Evolutionary conservation across 2,888 invertebrate species (phyloP).

Genomic region (Odontocolon sp.): DNA sequence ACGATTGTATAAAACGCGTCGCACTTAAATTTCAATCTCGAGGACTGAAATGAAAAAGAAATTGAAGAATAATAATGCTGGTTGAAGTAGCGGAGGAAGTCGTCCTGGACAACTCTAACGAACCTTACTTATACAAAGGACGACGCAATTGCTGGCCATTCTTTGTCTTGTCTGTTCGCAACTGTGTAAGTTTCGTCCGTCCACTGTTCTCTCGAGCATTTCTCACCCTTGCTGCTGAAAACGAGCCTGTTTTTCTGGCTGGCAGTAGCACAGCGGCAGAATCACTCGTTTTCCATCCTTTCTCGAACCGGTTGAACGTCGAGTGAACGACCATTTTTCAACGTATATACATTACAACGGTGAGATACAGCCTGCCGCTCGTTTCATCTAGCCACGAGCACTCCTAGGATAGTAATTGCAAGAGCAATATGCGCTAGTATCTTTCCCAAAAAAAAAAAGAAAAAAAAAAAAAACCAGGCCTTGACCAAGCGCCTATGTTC

Average conservation of each 20-base stretch:
- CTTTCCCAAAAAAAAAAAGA: conserved; percentile 17
- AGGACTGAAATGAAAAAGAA: neutral
- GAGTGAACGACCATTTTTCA: conserved; percentile 41
- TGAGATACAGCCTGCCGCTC: conserved; percentile 3
- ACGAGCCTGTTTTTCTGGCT: conserved; percentile 39
- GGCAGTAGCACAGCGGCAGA: neutral
- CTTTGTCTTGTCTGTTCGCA: conserved; percentile 51
- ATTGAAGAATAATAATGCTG: conserved; percentile 31
- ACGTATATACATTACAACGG: conserved; percentile 20
- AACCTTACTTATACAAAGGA: conserved; percentile 56
- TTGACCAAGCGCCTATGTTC: conserved; percentile 28
- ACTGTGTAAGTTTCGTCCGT: conserved; percentile 16
- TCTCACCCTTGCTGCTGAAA: conserved; percentile 11
- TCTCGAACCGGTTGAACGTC: conserved; percentile 12
- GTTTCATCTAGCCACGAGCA: conserved; percentile 63
- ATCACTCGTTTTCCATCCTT: conserved; percentile 12
- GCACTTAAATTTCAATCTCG: conserved; percentile 6
- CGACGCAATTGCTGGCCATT: conserved; percentile 57
- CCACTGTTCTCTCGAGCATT: conserved; percentile 40
- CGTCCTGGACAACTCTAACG: conserved; percentile 54
- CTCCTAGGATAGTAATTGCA: conserved; percentile 65
- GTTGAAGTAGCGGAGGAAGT: conserved; percentile 40
- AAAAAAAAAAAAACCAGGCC: conserved; percentile 34
- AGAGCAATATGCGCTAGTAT: conserved; percentile 60
- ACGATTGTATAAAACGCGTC: neutral